These are phyloP conservation scores for Eupithecia insigniata DNA, from an alignment of 2,888 invertebrate species.

Conservation along the genomic window DNA sequence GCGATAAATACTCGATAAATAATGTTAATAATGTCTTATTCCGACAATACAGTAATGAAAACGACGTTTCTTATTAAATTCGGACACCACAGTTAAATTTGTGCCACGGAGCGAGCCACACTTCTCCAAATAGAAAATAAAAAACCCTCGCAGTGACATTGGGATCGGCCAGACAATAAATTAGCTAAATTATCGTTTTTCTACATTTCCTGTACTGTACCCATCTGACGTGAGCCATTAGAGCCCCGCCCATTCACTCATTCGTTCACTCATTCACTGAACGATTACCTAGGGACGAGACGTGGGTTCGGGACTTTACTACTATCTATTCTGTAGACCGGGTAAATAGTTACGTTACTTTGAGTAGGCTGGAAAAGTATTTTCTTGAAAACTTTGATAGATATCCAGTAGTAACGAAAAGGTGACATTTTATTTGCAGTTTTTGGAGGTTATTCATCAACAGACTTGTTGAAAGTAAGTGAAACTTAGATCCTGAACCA, in stretches of 20 bases:
- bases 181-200: background rate
- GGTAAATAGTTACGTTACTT: conserved; percentile 66
- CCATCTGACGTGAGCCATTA: conserved; percentile 73
- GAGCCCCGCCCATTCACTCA: conserved; percentile 66
- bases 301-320: conserved; percentile 49
- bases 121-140: background rate
- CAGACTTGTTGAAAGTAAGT: background rate
- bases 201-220: conserved; percentile 20
- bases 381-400: conserved; percentile 24
- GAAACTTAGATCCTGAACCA: background rate
- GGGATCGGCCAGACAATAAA: background rate
- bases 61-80: background rate
- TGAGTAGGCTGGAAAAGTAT: conserved; percentile 45
- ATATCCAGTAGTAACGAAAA: conserved; percentile 11
- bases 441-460: background rate
- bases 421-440: background rate
- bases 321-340: background rate
- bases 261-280: conserved; percentile 67
- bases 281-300: conserved; percentile 74
- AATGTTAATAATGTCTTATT: background rate
- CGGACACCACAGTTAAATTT: background rate
- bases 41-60: background rate
- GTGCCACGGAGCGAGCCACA: background rate
- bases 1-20: no score
- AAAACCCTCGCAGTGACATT: conserved; percentile 5